Percentiles rank a stretch among this genome's conserved stretches.
Evolutionary conservation across 2,797 vertebrate species (phyloP).

Genomic region (Meriones psammophilus): DNA sequence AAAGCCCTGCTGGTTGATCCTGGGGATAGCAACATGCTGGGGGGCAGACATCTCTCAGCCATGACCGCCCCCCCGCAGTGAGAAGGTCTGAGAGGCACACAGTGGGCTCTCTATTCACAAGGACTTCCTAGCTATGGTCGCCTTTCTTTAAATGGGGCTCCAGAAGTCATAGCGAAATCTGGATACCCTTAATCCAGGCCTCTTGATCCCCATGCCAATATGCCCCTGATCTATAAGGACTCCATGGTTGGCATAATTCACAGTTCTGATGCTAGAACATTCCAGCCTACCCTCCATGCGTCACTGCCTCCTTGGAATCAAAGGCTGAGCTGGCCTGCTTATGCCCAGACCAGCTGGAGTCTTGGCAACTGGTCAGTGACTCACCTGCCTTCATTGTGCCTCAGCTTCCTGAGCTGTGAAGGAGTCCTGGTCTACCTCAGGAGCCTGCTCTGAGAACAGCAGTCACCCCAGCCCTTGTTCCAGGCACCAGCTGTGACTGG

Average conservation of each 20-base stretch:
- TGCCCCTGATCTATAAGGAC: background rate
- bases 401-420: background rate
- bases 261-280: background rate
- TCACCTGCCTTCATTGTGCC: background rate
- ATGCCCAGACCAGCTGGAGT: background rate
- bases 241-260: background rate
- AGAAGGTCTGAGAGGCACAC: background rate
- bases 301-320: conserved; percentile 9
- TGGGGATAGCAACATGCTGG: too few species aligned
- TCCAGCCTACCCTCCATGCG: background rate
- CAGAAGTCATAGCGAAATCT: background rate
- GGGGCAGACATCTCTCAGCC: background rate
- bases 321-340: background rate
- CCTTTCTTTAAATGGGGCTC: background rate
- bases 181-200: background rate
- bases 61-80: background rate
- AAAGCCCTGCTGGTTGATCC: background rate
- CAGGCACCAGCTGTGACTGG: background rate
- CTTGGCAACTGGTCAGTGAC: background rate
- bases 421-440: background rate
- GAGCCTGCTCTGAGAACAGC: background rate
- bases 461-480: background rate
- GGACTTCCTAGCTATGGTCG: background rate
- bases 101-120: background rate
- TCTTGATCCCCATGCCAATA: background rate